A percentile compares a stretch with the other conserved stretches of the same genome.
Conservation (phyloP, 2,888 invertebrate species). For the Acholoe squamosa region DNA sequence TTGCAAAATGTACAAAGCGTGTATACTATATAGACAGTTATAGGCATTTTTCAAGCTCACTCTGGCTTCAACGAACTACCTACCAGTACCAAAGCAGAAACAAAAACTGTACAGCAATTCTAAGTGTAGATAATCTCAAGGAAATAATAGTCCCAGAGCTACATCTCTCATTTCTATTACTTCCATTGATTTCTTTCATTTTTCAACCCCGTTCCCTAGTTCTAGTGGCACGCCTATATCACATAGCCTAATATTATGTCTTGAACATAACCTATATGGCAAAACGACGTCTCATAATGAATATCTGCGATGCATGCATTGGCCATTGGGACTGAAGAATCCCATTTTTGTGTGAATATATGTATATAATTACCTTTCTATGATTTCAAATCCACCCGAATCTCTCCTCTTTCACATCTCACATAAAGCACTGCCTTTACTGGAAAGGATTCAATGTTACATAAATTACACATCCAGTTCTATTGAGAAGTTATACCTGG, state of each 20-base stretch:
- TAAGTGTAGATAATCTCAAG: neutral
- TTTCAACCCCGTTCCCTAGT: neutral
- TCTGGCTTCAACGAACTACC: neutral
- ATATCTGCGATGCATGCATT: too few relatives aligned
- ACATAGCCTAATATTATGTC: neutral
- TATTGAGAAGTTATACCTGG: too few relatives aligned
- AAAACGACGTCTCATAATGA: too few relatives aligned
- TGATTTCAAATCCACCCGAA: too few relatives aligned
- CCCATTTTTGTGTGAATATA: too few relatives aligned
- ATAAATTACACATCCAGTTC: too few relatives aligned
- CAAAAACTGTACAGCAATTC: neutral
- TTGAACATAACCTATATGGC: neutral
- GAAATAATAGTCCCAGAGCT: neutral
- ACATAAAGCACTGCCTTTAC: too few relatives aligned
- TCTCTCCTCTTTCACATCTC: too few relatives aligned
- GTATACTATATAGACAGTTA: neutral
- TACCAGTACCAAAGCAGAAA: neutral
- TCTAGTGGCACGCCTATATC: neutral
- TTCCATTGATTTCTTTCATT: neutral
- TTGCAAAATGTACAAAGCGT: conserved; percentile 11
- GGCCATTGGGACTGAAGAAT: too few relatives aligned
- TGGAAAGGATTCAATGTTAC: too few relatives aligned
- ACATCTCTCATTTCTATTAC: neutral
- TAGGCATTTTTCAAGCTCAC: neutral
- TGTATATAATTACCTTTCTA: too few relatives aligned